Evolutionary conservation across 2,797 vertebrate genomes (phyloP).

Genomic region (Danio tinwini): DNA sequence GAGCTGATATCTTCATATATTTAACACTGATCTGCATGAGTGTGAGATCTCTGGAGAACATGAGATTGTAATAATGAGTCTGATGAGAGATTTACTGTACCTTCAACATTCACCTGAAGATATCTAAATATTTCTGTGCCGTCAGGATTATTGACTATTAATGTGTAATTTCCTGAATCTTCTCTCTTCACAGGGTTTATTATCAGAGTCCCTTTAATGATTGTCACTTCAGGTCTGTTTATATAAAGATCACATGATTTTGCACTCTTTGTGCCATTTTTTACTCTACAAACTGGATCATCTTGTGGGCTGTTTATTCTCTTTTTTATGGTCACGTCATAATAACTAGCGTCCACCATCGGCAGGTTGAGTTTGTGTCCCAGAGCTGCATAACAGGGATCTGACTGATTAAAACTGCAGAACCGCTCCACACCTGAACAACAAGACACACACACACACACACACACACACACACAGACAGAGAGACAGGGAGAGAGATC

Average conservation of each 20-base stretch:
- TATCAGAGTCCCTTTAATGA: conserved; percentile 10
- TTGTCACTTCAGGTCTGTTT: not conserved
- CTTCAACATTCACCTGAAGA: conserved; percentile 40
- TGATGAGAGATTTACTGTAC: conserved; percentile 16
- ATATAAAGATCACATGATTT: not conserved
- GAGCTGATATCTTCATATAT: no score
- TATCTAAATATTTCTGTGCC: rapidly evolving
- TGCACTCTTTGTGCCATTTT: rapidly evolving
- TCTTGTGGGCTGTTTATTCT: rapidly evolving
- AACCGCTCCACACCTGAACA: not conserved
- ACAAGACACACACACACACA: not conserved
- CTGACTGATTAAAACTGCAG: not conserved
- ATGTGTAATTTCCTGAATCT: conserved; percentile 32
- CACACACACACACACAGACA: not conserved
- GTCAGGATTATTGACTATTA: rapidly evolving
- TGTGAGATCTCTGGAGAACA: not conserved
- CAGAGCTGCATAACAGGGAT: conserved; percentile 11
- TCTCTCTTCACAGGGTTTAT: not conserved
- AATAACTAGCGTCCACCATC: rapidly evolving
- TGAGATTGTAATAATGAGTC: not conserved
- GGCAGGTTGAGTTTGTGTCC: not conserved
- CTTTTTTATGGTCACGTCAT: rapidly evolving
- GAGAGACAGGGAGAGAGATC: no score
- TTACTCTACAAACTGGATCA: not conserved
- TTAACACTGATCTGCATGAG: no score